A percentile compares a stretch with the other conserved stretches of the same genome.
phyloP scores from a whole-genome alignment of 1,140 invertebrate genomes.

The Papilio helenus region DNA sequence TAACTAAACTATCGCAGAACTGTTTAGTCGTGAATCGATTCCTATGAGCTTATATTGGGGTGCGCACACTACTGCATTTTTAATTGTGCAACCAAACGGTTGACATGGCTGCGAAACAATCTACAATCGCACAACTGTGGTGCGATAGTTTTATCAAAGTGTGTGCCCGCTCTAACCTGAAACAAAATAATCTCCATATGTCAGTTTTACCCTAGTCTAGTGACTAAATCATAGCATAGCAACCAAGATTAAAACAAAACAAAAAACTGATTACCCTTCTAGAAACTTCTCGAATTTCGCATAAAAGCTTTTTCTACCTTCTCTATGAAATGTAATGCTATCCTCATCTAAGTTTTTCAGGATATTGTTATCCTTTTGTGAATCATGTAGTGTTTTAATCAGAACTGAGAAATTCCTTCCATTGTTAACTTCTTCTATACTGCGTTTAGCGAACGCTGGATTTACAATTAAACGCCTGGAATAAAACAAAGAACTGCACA shows the following conservation, averaged over 20 bases:
- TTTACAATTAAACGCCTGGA: conserved; percentile 78
- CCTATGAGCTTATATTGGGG: no score
- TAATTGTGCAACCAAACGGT: no score
- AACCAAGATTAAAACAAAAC: not conserved
- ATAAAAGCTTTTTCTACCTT: conserved; percentile 83
- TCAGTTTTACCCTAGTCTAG: no score
- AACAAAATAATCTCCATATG: no score
- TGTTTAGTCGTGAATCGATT: no score
- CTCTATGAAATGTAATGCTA: conserved; percentile 81
- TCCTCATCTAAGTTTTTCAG: conserved; percentile 70
- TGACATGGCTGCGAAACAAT: no score
- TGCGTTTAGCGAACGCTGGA: conserved; percentile 84
- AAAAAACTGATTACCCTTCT: conserved; percentile 80
- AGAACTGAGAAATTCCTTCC: conserved; percentile 50
- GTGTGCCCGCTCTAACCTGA: no score
- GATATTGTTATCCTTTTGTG: conserved; percentile 66
- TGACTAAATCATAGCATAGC: no score
- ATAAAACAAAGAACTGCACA: conserved; percentile 28
- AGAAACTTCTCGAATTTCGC: conserved; percentile 85
- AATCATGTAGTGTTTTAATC: conserved; percentile 70
- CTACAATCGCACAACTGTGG: no score
- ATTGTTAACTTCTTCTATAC: conserved; percentile 59
- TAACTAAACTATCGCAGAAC: no score
- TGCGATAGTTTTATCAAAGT: no score
- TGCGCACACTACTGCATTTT: no score